phyloP scores from a whole-genome alignment of 2,113 vertebrate species.

The Phyllopteryx taeniolatus region DNA sequence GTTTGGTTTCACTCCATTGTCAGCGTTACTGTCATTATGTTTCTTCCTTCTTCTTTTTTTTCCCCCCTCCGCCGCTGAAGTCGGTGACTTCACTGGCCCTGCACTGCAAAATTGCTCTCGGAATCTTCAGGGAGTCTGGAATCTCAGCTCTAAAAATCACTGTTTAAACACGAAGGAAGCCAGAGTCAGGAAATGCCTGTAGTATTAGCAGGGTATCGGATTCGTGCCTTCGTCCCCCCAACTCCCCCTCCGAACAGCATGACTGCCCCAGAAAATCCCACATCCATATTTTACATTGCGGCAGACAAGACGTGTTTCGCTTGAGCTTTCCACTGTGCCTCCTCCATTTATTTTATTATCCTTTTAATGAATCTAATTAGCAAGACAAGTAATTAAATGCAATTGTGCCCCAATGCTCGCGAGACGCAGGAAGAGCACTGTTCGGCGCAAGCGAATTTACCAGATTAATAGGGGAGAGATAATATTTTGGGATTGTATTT shows the following conservation, averaged over 20 bases:
- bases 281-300: constrained; percentile 88
- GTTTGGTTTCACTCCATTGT: constrained; percentile 47
- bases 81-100: constrained; percentile 56
- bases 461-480: constrained; percentile 99
- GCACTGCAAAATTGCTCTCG: constrained; percentile 53
- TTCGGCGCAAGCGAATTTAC: constrained; percentile 89
- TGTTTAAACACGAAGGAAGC: constrained; percentile 60
- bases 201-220: constrained; percentile 71
- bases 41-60: constrained; percentile 44
- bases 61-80: constrained; percentile 20
- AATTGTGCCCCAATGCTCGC: constrained; percentile 82
- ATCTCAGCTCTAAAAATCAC: constrained; percentile 58
- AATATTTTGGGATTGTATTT: constrained; percentile 99
- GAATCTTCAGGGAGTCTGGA: constrained; percentile 62
- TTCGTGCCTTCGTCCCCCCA: constrained; percentile 40
- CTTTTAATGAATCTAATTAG: constrained; percentile 99
- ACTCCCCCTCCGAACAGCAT: constrained; percentile 55
- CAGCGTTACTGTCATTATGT: constrained; percentile 55
- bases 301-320: constrained; percentile 92
- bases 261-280: constrained; percentile 78
- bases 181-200: constrained; percentile 75
- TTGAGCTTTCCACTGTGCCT: constrained; percentile 92
- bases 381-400: constrained; percentile 98
- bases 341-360: constrained; percentile 97
- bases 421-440: constrained; percentile 70